These are phyloP conservation scores for Parapsyche elsis DNA, from an alignment of 1,140 invertebrate genomes.

Conservation along the genomic window DNA sequence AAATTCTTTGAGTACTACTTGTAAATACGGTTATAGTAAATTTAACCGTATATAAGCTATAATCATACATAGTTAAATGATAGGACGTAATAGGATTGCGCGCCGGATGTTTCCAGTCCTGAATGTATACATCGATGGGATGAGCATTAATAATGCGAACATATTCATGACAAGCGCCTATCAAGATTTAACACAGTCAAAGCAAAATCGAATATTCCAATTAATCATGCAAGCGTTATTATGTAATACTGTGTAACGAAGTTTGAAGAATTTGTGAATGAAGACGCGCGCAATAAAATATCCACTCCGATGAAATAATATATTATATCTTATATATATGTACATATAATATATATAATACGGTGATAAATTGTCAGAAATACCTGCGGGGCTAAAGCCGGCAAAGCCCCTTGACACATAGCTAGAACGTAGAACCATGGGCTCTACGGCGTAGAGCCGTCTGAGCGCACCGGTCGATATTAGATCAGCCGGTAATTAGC, in stretches of 20 bases:
- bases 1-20: too few relatives aligned
- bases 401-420: not conserved
- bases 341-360: not conserved
- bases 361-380: not conserved
- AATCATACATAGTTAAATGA: too few relatives aligned
- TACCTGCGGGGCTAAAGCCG: not conserved
- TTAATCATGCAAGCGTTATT: not conserved
- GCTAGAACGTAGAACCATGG: not conserved
- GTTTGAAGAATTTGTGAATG: too few relatives aligned
- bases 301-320: not conserved
- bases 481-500: conserved; percentile 16
- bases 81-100: not conserved
- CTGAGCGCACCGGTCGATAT: not conserved
- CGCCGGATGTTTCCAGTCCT: not conserved
- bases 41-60: too few relatives aligned
- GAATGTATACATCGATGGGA: not conserved
- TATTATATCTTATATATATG: not conserved
- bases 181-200: too few relatives aligned
- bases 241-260: not conserved
- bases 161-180: too few relatives aligned
- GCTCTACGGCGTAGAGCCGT: not conserved
- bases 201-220: not conserved
- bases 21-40: too few relatives aligned
- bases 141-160: not conserved
- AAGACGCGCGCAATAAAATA: not conserved